phyloP scores from a whole-genome alignment of 2,888 invertebrate genomes.

The Caradrina kadenii region DNA sequence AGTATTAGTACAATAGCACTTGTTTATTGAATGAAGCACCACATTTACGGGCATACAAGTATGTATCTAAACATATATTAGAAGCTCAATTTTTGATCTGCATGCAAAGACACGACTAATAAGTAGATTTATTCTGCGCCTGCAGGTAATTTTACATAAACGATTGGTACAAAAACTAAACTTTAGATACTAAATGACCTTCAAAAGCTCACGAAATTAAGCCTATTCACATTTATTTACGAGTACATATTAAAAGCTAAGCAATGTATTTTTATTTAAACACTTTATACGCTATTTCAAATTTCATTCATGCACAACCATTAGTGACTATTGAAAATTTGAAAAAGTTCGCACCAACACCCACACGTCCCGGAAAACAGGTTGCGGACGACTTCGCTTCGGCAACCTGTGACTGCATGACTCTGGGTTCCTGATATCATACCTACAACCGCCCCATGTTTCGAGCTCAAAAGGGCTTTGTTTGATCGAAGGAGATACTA shows the following conservation, averaged over 20 bases:
- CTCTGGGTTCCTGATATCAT: slow-evolving; percentile 37
- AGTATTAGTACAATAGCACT: background rate
- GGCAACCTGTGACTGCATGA: slow-evolving; percentile 33
- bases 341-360: slow-evolving; percentile 54
- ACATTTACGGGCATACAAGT: slow-evolving; percentile 16
- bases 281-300: slow-evolving; percentile 12
- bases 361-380: slow-evolving; percentile 44
- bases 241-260: slow-evolving; percentile 42
- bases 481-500: slow-evolving; percentile 40
- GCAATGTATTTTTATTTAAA: slow-evolving; percentile 33
- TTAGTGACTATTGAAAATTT: slow-evolving; percentile 49
- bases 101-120: too few relatives aligned
- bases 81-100: slow-evolving; percentile 28
- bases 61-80: background rate
- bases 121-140: background rate
- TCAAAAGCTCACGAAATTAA: slow-evolving; percentile 15
- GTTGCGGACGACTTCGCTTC: slow-evolving; percentile 30
- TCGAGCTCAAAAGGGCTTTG: slow-evolving; percentile 55
- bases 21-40: slow-evolving; percentile 4
- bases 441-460: slow-evolving; percentile 57
- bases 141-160: background rate
- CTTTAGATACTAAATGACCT: slow-evolving; percentile 11
- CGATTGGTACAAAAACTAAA: slow-evolving; percentile 20
- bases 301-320: slow-evolving; percentile 50
- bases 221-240: slow-evolving; percentile 19